Evolutionary conservation across 2,113 vertebrate genomes (phyloP), one percentile per base, ranked within the genome.

Genomic region (Pedetes capensis): DNA sequence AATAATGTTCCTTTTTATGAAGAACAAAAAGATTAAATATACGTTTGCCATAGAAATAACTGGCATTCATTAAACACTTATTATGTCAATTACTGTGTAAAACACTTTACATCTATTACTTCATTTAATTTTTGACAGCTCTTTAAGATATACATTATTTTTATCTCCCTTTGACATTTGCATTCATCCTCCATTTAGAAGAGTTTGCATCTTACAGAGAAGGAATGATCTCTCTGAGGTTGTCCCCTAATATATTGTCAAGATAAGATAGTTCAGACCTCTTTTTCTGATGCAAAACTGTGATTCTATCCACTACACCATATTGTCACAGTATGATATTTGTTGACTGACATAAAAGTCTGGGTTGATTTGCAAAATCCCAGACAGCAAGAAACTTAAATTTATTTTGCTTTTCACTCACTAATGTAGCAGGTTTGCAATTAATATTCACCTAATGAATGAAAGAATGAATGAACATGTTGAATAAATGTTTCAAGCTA

Each of bases 1-100:
- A 94, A 87, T 37, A 91, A 23, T 8, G 53, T 1, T 90, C 14
- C 37, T 84, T 96, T 95, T 94, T 63, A 87, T 80, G 57, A 96
- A 95, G 64, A 87, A 90, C 44, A 92, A 92, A 96, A 91, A 72
- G 42, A 95, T 94, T 91, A 96, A 95, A 92, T 76, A 90, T 51
- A 10, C 55, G 6, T 61, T 92, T 89, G 90, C 80, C 34, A 80
- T 96, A 97, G 93, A 75, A 95, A 95, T 95, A 94, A 63, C 89
- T 92, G 74, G 53, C 71, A 93, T 95, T 94, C 92, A 69, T 96
- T 76, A 96, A 85, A 86, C 61, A 85, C 55, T 89, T 94, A 92
- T 37, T 87, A 74, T 74, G 71, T 83, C 87, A 90, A 87, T 71
- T 92, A 79, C 55, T 93, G 3, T 84, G 22, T 89, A 82, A 93